Evolutionary conservation across 1,140 invertebrate genomes (phyloP).

Genomic region (Halictus rubicundus): DNA sequence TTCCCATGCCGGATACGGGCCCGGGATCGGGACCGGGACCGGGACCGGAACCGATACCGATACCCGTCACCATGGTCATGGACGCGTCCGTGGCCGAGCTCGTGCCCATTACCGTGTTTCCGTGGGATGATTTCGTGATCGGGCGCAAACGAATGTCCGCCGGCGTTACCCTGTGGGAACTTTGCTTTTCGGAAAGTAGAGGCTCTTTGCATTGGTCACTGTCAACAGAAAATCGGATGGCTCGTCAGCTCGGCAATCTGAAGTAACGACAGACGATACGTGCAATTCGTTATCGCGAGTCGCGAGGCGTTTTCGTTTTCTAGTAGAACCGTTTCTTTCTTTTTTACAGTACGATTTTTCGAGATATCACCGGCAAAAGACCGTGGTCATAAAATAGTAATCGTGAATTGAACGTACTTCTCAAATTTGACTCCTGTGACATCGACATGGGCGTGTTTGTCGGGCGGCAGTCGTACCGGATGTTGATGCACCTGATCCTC

Average conservation of each 20-base stretch:
- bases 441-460: slow-evolving; percentile 55
- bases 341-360: no score
- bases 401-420: slow-evolving; percentile 57
- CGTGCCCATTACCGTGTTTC: slow-evolving; percentile 28
- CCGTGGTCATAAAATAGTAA: background rate
- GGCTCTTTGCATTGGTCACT: slow-evolving; percentile 80
- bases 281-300: no score
- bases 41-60: no score
- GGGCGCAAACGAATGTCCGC: slow-evolving; percentile 74
- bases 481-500: slow-evolving; percentile 70
- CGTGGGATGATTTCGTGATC: slow-evolving; percentile 67
- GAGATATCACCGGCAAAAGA: no score
- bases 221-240: slow-evolving; percentile 16
- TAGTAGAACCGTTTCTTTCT: no score
- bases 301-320: no score
- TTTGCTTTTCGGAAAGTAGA: slow-evolving; percentile 72
- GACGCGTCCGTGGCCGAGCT: slow-evolving; percentile 39
- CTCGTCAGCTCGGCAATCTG: no score
- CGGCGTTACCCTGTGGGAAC: slow-evolving; percentile 76
- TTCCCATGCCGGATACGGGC: background rate
- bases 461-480: slow-evolving; percentile 62
- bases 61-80: background rate
- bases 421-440: slow-evolving; percentile 65
- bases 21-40: background rate
- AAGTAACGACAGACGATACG: no score